Base-by-base conservation (phyloP, 2,113 vertebrate genomes). In the Nesogale talazaci region DNA sequence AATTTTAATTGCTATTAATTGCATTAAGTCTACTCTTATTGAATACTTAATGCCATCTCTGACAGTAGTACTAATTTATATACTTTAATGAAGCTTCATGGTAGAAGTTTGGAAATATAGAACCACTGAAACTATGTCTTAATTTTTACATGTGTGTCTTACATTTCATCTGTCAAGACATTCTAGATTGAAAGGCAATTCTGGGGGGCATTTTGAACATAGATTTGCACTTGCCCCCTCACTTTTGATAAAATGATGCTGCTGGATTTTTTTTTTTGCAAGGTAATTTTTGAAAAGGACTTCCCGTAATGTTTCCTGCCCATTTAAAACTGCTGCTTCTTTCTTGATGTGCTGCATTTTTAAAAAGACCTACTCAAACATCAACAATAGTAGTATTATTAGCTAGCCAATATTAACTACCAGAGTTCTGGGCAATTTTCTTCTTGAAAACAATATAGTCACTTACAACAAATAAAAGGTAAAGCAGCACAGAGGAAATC, bases 1-100 rank as follows among this genome's bases (percentile, higher is more conserved):
- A 98, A 98, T 98, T 98, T 98, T 98, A 98, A 98, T 98, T 99
- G 98, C 98, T 98, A 98, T 98, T 99, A 99, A 99, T 98, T 98
- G 98, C 98, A 97, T 98, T 98, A 98, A 98, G 98, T 98, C 98
- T 98, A 98, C 96, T 98, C 98, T 98, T 98, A 98, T 98, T 98
- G 98, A 98, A 98, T 98, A 98, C 97, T 98, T 98, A 98, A 98
- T 98, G 97, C 97, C 96, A 97, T 95, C 92, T 98, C 97, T 98
- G 98, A 98, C 98, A 97, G 97, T 96, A 94, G 95, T 95, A 94
- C 95, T 98, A 98, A 98, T 98, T 98, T 98, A 98, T 98, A 97
- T 97, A 97, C 97, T 98, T 98, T 98, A 98, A 98, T 98, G 98
- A 98, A 98, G 98, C 97, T 98, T 95, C 97, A 96, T 96, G 89